Evolutionary conservation across 2,888 invertebrate genomes (phyloP), one percentile per base, ranked within the genome.

Genomic region (Drosophila austrosaltans): DNA sequence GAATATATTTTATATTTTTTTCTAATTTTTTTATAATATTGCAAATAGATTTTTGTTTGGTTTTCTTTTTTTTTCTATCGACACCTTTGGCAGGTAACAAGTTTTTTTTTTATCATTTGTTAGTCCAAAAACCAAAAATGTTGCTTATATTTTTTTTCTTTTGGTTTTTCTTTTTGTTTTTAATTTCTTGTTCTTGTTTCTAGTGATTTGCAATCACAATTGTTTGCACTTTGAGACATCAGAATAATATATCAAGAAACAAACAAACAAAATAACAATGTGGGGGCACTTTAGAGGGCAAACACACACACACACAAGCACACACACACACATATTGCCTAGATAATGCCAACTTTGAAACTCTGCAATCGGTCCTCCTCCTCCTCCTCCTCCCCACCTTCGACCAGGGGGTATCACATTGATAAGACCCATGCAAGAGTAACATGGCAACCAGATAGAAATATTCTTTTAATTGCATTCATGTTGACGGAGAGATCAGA

Each of bases 171-270:
- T 20, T 32, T 58, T 36, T 10, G 20, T 69, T 65, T 61, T 65
- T 20, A 8, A 63, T 36, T 32, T 32, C 16, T 67, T 39, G 53
- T 10, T 12, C 57, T 62, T 48, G 63, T 69, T 20, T 59, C 48
- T 59, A 36, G 30, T 72, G 53, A 67, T 71, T 77, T 75, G 72
- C 75, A 77, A 75, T 79, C 76, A 59, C 42, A 64, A 74, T 59
- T 71, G 66, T 75, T 87, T 84, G 87, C 79, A 83, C 87, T 83
- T 87, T 84, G 87, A 69, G 64, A 69, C 69, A 67, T 42, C 32
- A 71, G 44, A 28, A 30, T 44, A 64, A 62, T 67, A 63, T 20
- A 39, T 44, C 44, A 48, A 48, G 22, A 48, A 48, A 22, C 44
- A 48, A 48, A 30, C 44, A 48, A 48, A 16, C 16, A 16, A 16